Conservation (phyloP, 1,140 invertebrate species). For the Dendroctonus ponderosae region DNA sequence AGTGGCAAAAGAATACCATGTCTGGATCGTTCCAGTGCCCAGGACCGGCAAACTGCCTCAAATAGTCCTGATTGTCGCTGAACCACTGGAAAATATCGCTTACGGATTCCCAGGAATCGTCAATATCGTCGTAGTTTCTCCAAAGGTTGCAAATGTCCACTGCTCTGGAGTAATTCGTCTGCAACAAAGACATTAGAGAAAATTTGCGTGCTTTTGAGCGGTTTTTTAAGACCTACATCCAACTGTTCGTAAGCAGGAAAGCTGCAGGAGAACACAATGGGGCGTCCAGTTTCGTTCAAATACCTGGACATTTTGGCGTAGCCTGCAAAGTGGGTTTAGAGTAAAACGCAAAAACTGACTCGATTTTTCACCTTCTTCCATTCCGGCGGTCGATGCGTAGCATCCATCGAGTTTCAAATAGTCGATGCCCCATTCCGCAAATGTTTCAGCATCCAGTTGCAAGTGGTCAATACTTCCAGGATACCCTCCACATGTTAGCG, state of each 20-base stretch:
- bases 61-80: slow-evolving; percentile 67
- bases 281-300: slow-evolving; percentile 74
- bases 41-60: slow-evolving; percentile 72
- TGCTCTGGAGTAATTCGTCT: slow-evolving; percentile 71
- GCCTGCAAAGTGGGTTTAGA: neutral
- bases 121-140: slow-evolving; percentile 83
- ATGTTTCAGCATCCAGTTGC: slow-evolving; percentile 74
- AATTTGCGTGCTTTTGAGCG: neutral
- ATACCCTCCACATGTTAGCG: slow-evolving; percentile 77
- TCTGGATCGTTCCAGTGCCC: slow-evolving; percentile 91
- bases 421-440: slow-evolving; percentile 84
- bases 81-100: slow-evolving; percentile 75
- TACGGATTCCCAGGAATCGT: slow-evolving; percentile 74
- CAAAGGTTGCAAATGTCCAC: slow-evolving; percentile 78
- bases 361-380: slow-evolving; percentile 54
- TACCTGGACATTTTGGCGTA: slow-evolving; percentile 62
- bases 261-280: slow-evolving; percentile 83
- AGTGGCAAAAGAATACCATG: slow-evolving; percentile 60
- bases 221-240: slow-evolving; percentile 19
- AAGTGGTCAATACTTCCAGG: slow-evolving; percentile 77
- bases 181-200: slow-evolving; percentile 26
- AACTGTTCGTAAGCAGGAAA: slow-evolving; percentile 75
- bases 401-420: slow-evolving; percentile 89
- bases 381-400: slow-evolving; percentile 62
- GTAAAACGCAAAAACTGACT: slow-evolving; percentile 31